These are phyloP conservation scores for Drosophila hamatofila DNA, from an alignment of 2,888 invertebrate genomes.

Conservation along the genomic window DNA sequence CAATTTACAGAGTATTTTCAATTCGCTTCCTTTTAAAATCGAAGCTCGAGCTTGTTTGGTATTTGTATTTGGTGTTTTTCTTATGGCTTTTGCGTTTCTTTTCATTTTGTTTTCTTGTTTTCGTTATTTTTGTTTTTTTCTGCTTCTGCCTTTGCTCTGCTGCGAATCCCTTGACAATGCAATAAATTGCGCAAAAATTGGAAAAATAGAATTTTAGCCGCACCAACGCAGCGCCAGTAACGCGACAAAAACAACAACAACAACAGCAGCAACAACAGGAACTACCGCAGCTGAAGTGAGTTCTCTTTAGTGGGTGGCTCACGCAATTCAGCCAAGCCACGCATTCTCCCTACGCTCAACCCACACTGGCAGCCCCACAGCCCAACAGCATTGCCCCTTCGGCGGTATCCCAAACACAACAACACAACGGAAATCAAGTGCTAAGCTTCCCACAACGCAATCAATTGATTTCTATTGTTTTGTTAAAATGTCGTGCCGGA, in stretches of 20 bases:
- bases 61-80: conserved; percentile 78
- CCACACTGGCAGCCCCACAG: conserved; percentile 3
- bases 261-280: conserved; percentile 34
- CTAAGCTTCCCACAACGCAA: conserved; percentile 83
- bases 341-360: conserved; percentile 19
- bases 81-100: conserved; percentile 66
- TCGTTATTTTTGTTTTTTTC: conserved; percentile 17
- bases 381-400: conserved; percentile 29
- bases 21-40: not conserved
- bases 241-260: conserved; percentile 47
- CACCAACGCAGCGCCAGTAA: conserved; percentile 73
- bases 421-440: conserved; percentile 78
- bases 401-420: conserved; percentile 53
- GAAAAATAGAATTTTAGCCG: conserved; percentile 81
- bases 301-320: conserved; percentile 56
- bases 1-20: conserved; percentile 24
- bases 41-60: conserved; percentile 60
- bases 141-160: conserved; percentile 33
- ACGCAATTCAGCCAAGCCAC: conserved; percentile 60
- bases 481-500: conserved; percentile 79
- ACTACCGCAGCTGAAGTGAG: conserved; percentile 33
- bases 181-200: conserved; percentile 82
- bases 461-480: conserved; percentile 82
- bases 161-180: conserved; percentile 80
- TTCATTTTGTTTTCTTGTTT: conserved; percentile 28